phyloP scores from a whole-genome alignment of 30 jellyfish, hydroid and myxozoan species.

The Sanderia malayensis region DNA sequence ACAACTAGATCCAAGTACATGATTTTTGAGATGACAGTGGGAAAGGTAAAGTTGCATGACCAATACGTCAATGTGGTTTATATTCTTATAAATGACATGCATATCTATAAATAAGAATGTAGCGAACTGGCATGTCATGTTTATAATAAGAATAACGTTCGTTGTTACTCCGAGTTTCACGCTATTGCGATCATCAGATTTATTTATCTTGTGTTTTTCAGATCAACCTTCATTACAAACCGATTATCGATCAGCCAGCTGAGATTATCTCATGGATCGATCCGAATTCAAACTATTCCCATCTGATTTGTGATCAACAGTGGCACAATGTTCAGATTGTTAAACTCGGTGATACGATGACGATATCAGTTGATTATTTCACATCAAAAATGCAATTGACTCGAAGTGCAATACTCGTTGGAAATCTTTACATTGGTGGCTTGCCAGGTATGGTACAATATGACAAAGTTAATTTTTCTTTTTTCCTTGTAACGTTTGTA shows the following conservation, averaged over 20 bases:
- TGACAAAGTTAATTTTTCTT: no score
- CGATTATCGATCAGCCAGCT: slow-evolving; percentile 38
- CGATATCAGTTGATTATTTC: slow-evolving; percentile 67
- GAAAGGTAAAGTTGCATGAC: no score
- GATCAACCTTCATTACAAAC: slow-evolving; percentile 80
- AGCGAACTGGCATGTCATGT: no score
- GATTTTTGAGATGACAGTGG: slow-evolving; percentile 67
- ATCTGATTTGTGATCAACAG: slow-evolving; percentile 76
- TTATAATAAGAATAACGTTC: no score
- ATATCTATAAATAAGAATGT: no score
- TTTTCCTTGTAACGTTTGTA: no score
- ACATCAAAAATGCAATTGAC: slow-evolving; percentile 18
- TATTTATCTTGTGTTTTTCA: no score
- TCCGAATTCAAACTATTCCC: slow-evolving; percentile 55
- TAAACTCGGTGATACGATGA: slow-evolving; percentile 42
- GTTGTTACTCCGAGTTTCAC: no score
- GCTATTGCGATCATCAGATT: no score
- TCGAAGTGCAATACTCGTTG: slow-evolving; percentile 50
- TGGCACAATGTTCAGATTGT: slow-evolving; percentile 75
- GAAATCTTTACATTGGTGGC: slow-evolving; percentile 83
- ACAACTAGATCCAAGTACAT: slow-evolving; percentile 44
- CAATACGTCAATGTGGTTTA: no score
- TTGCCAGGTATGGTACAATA: slow-evolving; percentile 76
- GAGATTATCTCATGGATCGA: slow-evolving; percentile 74
- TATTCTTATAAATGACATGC: no score